Evolutionary conservation across 2,113 vertebrate species (phyloP), one percentile per base, ranked within the genome.

Genomic region (Saccopteryx bilineata): DNA sequence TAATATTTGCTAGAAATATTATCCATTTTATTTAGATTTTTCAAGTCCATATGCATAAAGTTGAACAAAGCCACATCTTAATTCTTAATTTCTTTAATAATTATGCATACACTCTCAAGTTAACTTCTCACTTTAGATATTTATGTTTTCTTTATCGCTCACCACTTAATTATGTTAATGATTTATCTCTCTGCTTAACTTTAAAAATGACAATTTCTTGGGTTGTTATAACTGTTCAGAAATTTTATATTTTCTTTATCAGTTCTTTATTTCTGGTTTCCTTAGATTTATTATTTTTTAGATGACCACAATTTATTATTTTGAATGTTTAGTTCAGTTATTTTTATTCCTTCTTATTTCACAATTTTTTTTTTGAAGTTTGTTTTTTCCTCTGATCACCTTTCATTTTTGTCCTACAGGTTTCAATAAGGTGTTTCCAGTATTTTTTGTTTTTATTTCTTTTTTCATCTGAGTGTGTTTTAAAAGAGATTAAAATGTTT

Each of bases 1-100:
- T 63, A 71, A 71, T 71, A n/a, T 71, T 83, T 96, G 75, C 33
- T 65, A 82, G n/a, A 91, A 91, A 91, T 71, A 54, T 56, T 14
- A 83, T 28, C 15, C 6, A 71, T 50, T 82, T 86, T 69, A 63
- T 93, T n/a, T 74, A 90, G n/a, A 28, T 65, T 96, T 91, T 83
- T 61, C 17, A 76, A 93, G 58, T 87, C 28, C 39, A 19, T 69
- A 69, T 31, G 24, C 21, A 87, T 31, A 60, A 69, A 7, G 3
- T 84, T 84, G 65, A 68, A 19, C 28, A 65, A 87, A 88, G 18
- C 75, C 15, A 48, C 12, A 31, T 56, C 18, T 90, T 82, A 87
- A 69, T 58, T 58, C 21, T 60, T n/a, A 48, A 84, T 74, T 87
- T 10, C 39, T 58, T 56, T 8, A 82, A 50, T 82, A 82, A 63